Evolutionary conservation across 92 coral and sea anemone species (phyloP), one percentile per base, ranked within the genome.

Genomic region (Epizoanthus illoricatus): DNA sequence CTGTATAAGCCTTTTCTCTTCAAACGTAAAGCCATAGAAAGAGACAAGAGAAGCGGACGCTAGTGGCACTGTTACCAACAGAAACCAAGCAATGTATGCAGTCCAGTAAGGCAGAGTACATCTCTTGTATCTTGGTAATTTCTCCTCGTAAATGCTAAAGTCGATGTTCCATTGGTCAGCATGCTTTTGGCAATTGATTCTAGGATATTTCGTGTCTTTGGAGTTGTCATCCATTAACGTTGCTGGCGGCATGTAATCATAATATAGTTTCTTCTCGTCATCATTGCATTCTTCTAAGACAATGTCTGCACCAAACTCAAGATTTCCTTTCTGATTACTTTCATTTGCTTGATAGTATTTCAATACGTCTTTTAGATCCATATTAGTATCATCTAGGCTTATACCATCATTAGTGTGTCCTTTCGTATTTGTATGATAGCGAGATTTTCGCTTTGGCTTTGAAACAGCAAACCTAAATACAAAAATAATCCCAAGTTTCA

Each of bases 11-110:
- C 89, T 87, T 54, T 94, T 93, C 56, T 87, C 84, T 4, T 91
- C 92, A 73, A 91, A 97, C 57, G 90, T 84, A 59, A 91, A 87
- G 15, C 99, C 98, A 65, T 91, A 91, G 16, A 88, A 70, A n/a
- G 79, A 74, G 13, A 94, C 95, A 72, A 95, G 89, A 43, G 90
- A 79, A 40, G 94, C 94, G 28, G 96, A 95, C 5, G 85, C 85
- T 39, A 83, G 74, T n/a, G 92, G 84, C 66, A 93, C 67, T 16
- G 84, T 68, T 21, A 87, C 62, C 7, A 92, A 69, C 43, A 62
- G 71, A 75, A 87, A 43, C 99, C 98, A 97, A 21, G 88, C 94
- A 49, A 97, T 49, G 57, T 86, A 90, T 7, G 87, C 83, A 74
- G 85, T 91, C 91, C 95, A 85, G 62, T 88, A 74, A 2, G 99